These are phyloP conservation scores for Excalfactoria chinensis DNA, from an alignment of 2,113 vertebrate genomes.

Conservation along the genomic window DNA sequence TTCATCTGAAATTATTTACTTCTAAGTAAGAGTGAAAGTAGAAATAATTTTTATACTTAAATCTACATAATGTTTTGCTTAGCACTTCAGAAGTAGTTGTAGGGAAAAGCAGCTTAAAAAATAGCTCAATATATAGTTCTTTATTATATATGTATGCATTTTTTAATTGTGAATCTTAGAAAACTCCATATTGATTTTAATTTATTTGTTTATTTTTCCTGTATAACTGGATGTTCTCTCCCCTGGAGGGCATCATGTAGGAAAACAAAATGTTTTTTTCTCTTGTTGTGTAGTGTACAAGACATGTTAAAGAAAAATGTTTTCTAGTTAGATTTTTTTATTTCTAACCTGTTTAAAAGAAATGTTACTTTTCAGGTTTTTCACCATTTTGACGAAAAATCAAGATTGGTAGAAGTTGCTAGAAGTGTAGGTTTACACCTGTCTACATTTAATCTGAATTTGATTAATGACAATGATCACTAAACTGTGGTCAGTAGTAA, in stretches of 20 bases:
- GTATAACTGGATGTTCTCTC: not conserved
- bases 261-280: not conserved
- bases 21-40: not conserved
- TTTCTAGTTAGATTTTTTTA: not conserved
- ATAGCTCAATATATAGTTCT: not conserved
- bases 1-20: constrained; percentile 28
- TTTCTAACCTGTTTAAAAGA: not conserved
- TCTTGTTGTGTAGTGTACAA: not conserved
- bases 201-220: not conserved
- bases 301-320: not conserved
- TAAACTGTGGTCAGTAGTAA: not conserved
- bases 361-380: not conserved
- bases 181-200: not conserved
- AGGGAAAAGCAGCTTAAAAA: not conserved
- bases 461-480: not conserved
- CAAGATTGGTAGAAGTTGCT: not conserved
- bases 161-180: not conserved
- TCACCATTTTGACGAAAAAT: not conserved
- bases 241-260: not conserved
- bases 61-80: not conserved
- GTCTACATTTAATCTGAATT: not conserved
- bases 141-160: not conserved
- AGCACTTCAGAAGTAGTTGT: not conserved
- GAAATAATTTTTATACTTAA: not conserved
- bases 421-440: not conserved